Evolutionary conservation across 2,797 vertebrate genomes (phyloP), one percentile per base, ranked within the genome.

Genomic region (Microcaecilia unicolor): DNA sequence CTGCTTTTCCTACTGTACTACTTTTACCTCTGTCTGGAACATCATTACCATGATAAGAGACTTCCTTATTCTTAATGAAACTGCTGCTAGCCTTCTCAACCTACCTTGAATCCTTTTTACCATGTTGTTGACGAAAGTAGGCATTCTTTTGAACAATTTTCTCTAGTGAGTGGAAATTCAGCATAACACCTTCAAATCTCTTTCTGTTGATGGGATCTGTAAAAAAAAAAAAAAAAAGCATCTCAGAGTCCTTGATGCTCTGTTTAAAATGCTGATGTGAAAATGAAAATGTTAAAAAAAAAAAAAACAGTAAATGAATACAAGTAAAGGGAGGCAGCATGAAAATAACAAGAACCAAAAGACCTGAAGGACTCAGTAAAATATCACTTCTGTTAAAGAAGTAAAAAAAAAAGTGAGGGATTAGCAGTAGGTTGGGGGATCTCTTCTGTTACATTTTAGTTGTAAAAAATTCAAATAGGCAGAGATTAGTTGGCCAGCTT

Each of bases 181-280:
- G 51, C 48, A 42, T 44, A 12, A 58, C 57, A 28, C 67, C 45
- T 43, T 51, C 61, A 44, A 66, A 74, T 33, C 64, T 67, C 22
- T 64, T 43, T 25, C 9, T 35, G 15, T 9, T 18, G 7, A 22
- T 13, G 13, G 10, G 10, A 5, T 10, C 10, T 9, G 24, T 5
- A 31, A 15, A 40, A 6, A 26, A 5, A 33, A 6, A 14, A n/a
- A 21, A 15, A n/a, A 4, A 18, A 10, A 8, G 9, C 4, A 6
- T 15, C 3, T 10, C 17, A 24, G 11, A 36, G 18, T 7, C 9
- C 31, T 10, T 5, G 4, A 6, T 16, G 4, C 15, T 13, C 5
- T 13, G 8, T 7, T 4, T 6, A 18, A 21, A 44, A 41, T 26
- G 44, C 37, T 2, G 15, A 3, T n/a, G n/a, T n/a, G n/a, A 10